Conservation (phyloP, 2,797 vertebrate species). For the Silurus lanzhouensis region DNA sequence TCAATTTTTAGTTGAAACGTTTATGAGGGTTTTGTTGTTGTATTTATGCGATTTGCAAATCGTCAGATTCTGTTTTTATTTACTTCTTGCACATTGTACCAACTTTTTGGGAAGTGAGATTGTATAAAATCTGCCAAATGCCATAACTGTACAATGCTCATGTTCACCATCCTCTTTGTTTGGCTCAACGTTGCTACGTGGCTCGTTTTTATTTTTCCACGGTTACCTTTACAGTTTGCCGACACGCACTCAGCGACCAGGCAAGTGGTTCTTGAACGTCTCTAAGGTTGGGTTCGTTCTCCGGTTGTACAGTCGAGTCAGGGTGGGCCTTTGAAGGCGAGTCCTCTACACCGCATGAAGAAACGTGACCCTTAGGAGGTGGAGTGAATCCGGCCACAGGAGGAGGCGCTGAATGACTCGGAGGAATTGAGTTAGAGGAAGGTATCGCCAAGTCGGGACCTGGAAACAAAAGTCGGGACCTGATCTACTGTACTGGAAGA, state of each 20-base stretch:
- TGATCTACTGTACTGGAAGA: too few relatives aligned
- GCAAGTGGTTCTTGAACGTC: conserved; percentile 73
- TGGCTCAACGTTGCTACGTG: background rate
- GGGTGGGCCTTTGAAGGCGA: conserved; percentile 26
- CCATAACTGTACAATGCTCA: too few relatives aligned
- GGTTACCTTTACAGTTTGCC: conserved; percentile 73
- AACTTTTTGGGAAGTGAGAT: too few relatives aligned
- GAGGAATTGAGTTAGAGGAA: conserved; percentile 43
- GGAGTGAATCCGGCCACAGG: conserved; percentile 56
- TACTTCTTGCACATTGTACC: too few relatives aligned
- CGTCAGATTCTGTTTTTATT: too few relatives aligned
- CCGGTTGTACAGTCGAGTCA: conserved; percentile 51
- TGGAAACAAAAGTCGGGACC: conserved; percentile 6
- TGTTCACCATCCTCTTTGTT: too few relatives aligned
- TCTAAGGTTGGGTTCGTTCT: conserved; percentile 69
- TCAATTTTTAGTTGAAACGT: too few relatives aligned
- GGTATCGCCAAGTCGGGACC: conserved; percentile 54
- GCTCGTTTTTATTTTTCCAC: background rate
- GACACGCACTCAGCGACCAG: conserved; percentile 76
- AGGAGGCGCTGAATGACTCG: conserved; percentile 59
- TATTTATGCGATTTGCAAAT: too few relatives aligned
- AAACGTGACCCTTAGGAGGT: conserved; percentile 45
- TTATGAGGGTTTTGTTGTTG: too few relatives aligned
- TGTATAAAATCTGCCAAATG: too few relatives aligned
- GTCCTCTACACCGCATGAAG: conserved; percentile 11